A percentile compares a stretch with the other conserved stretches of the same genome.
Conservation (phyloP, 2,888 invertebrate genomes). For the Atherix ibis region DNA sequence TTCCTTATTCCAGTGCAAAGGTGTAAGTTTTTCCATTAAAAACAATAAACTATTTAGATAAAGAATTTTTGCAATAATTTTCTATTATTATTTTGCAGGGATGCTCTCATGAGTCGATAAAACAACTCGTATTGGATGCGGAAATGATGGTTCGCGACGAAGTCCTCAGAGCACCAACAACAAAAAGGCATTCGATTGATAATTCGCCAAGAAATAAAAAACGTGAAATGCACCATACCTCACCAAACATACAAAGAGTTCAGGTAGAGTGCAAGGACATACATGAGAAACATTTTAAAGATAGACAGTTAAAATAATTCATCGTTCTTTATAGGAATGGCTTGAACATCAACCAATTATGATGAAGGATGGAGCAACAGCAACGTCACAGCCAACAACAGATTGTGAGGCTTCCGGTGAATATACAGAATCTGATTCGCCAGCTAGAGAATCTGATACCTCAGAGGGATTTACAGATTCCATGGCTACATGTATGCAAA, state of each 20-base stretch:
- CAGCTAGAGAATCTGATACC: constrained; percentile 51
- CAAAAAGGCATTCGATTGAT: constrained; percentile 22
- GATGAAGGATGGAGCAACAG: constrained; percentile 9
- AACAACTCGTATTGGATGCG: constrained; percentile 61
- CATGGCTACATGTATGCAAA: constrained; percentile 46
- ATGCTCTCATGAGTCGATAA: constrained; percentile 35
- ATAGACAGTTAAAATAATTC: too few species aligned
- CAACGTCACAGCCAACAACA: constrained; percentile 17
- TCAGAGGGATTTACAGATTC: constrained; percentile 67
- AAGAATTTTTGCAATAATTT: too few species aligned
- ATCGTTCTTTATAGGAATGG: too few species aligned
- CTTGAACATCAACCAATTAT: constrained; percentile 28
- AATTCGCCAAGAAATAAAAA: constrained; percentile 28
- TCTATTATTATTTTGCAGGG: neutral
- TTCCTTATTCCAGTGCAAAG: too few species aligned
- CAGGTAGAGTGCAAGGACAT: constrained; percentile 26
- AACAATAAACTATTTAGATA: too few species aligned
- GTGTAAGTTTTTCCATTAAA: too few species aligned
- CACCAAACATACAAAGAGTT: constrained; percentile 30
- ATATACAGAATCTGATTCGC: constrained; percentile 44
- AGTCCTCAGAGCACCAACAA: constrained; percentile 28
- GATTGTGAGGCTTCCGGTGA: constrained; percentile 79
- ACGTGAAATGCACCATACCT: constrained; percentile 27
- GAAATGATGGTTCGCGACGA: constrained; percentile 57
- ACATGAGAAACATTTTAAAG: neutral